Evolutionary conservation across 2,888 invertebrate species (phyloP).

Genomic region (Allygus modestus): DNA sequence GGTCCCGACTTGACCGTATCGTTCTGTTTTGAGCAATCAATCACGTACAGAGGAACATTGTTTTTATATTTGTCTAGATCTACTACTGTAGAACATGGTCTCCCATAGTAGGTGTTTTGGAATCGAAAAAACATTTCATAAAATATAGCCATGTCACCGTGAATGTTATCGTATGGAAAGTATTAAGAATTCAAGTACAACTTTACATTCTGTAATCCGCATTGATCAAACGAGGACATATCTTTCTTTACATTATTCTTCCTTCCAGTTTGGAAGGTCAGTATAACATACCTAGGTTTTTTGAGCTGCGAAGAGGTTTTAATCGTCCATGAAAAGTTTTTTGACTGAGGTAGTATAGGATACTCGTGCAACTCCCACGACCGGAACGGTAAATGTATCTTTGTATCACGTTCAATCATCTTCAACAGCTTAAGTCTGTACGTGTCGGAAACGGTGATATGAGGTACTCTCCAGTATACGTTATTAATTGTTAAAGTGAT

Average conservation of each 20-base stretch:
- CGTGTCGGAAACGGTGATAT: background rate
- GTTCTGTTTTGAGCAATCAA: no score
- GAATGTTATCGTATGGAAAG: conserved; percentile 48
- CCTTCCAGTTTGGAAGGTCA: conserved; percentile 22
- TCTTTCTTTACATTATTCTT: conserved; percentile 11
- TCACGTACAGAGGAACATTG: conserved; percentile 12
- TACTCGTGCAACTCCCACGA: conserved; percentile 37
- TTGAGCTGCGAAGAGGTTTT: conserved; percentile 1
- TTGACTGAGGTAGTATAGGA: background rate
- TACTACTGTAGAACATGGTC: background rate
- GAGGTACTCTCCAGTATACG: background rate
- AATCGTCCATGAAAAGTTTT: background rate
- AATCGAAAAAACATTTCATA: conserved; percentile 30
- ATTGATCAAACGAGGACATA: conserved; percentile 14
- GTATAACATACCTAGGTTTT: conserved; percentile 25
- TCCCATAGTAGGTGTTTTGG: conserved; percentile 35
- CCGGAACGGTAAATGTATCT: conserved; percentile 21
- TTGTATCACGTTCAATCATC: conserved; percentile 11
- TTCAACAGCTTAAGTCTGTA: background rate
- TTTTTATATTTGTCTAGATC: background rate
- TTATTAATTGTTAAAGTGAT: background rate
- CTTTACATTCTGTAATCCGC: conserved; percentile 1
- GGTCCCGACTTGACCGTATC: no score
- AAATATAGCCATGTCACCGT: conserved; percentile 7
- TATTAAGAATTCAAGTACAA: conserved; percentile 32